phyloP scores from a whole-genome alignment of 1,140 invertebrate species.

The Calosoma granatense region DNA sequence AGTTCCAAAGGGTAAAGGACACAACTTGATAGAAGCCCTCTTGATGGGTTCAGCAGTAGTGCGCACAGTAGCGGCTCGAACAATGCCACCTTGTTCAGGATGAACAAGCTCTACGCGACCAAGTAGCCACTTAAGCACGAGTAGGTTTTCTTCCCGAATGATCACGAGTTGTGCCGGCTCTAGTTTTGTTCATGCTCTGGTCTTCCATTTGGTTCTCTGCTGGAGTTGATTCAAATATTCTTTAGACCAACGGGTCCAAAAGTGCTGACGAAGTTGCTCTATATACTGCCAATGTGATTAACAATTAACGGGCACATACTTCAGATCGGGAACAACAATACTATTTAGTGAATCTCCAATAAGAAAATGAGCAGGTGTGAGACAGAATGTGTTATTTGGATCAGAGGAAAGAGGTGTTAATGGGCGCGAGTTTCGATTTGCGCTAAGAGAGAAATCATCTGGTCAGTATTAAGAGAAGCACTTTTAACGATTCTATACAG shows the following conservation, averaged over 20 bases:
- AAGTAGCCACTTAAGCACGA: not conserved
- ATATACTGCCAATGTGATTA: not conserved
- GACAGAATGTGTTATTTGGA: conserved; percentile 11
- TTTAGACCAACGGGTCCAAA: conserved; percentile 14
- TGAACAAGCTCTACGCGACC: not conserved
- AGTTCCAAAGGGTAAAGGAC: not conserved
- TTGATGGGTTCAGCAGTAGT: not conserved
- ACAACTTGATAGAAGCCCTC: not conserved
- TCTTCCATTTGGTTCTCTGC: not conserved
- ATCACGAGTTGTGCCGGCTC: not conserved
- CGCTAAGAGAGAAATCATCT: conserved; percentile 6
- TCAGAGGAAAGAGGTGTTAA: conserved; percentile 16
- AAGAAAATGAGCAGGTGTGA: conserved; percentile 25
- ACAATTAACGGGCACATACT: not conserved
- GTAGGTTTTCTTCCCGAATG: not conserved
- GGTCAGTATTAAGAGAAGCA: conserved; percentile 12
- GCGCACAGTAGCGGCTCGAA: not conserved
- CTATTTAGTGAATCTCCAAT: conserved; percentile 22
- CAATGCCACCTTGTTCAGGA: not conserved
- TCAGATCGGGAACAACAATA: conserved; percentile 12
- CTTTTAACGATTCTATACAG: not conserved
- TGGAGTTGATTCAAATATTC: conserved; percentile 17
- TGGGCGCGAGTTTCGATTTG: conserved; percentile 19
- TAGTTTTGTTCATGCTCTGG: not conserved
- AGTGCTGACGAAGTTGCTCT: conserved; percentile 11